Percentiles rank a stretch among this genome's conserved stretches.
Evolutionary conservation across 2,888 invertebrate species (phyloP).

Genomic region (Koerneria pararmatus): DNA sequence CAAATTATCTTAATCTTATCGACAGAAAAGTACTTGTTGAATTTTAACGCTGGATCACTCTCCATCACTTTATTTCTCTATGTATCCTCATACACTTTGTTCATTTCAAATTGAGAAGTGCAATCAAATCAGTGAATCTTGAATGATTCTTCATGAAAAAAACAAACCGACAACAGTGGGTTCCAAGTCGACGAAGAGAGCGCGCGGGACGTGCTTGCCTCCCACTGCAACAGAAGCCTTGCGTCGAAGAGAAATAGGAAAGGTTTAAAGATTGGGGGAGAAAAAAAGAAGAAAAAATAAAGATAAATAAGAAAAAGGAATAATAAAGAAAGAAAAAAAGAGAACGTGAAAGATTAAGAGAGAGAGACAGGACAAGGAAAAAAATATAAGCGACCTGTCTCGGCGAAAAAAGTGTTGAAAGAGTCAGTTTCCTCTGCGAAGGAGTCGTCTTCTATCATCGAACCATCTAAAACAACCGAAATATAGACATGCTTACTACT

Average conservation of each 20-base stretch:
- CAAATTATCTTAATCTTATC: too few species aligned
- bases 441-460: slow-evolving; percentile 35
- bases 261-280: neutral
- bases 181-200: slow-evolving; percentile 46
- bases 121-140: too few species aligned
- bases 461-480: slow-evolving; percentile 43
- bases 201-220: slow-evolving; percentile 64
- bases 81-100: too few species aligned
- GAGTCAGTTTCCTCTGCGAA: slow-evolving; percentile 72
- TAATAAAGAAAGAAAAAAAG: neutral
- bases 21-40: too few species aligned
- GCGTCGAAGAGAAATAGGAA: neutral
- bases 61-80: too few species aligned
- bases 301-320: neutral
- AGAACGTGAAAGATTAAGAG: neutral
- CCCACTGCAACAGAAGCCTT: slow-evolving; percentile 62
- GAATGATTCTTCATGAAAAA: too few species aligned
- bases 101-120: too few species aligned
- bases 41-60: too few species aligned
- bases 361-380: too few species aligned
- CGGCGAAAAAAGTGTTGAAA: slow-evolving; percentile 76
- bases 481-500: too few species aligned
- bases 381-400: slow-evolving; percentile 79
- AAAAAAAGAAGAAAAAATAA: neutral
- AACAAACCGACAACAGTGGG: slow-evolving; percentile 53